Evolutionary conservation across 2,888 invertebrate genomes (phyloP).

Genomic region (Cantharis nigra): DNA sequence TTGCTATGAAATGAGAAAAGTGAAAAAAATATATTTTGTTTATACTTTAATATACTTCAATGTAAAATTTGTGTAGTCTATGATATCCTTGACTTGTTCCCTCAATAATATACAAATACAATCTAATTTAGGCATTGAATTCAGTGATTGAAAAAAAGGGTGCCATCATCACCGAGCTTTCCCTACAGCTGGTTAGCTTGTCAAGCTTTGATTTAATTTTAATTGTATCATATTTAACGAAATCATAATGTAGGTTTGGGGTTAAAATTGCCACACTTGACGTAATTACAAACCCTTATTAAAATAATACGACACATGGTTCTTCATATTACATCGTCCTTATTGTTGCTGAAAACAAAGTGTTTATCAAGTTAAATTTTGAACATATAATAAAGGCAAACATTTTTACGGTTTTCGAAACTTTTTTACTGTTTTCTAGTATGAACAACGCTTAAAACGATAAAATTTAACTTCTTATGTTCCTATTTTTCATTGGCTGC

Average conservation of each 20-base stretch:
- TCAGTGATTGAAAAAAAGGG: too few relatives aligned
- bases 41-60: too few relatives aligned
- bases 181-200: too few relatives aligned
- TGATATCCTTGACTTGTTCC: too few relatives aligned
- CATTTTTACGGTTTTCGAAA: neutral
- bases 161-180: too few relatives aligned
- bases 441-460: neutral
- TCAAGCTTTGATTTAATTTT: neutral
- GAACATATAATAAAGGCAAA: neutral
- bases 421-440: neutral
- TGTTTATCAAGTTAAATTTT: neutral
- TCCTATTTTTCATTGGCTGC: neutral
- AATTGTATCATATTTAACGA: neutral
- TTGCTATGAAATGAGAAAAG: too few relatives aligned
- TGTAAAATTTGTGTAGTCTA: too few relatives aligned
- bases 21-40: too few relatives aligned
- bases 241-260: neutral
- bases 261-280: neutral
- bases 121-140: too few relatives aligned
- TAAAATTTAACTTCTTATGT: neutral
- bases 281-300: neutral
- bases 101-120: too few relatives aligned
- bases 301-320: neutral
- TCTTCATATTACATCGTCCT: neutral
- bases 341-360: neutral